phyloP scores from a whole-genome alignment of 2,113 vertebrate species.

The Poicephalus meyeri region DNA sequence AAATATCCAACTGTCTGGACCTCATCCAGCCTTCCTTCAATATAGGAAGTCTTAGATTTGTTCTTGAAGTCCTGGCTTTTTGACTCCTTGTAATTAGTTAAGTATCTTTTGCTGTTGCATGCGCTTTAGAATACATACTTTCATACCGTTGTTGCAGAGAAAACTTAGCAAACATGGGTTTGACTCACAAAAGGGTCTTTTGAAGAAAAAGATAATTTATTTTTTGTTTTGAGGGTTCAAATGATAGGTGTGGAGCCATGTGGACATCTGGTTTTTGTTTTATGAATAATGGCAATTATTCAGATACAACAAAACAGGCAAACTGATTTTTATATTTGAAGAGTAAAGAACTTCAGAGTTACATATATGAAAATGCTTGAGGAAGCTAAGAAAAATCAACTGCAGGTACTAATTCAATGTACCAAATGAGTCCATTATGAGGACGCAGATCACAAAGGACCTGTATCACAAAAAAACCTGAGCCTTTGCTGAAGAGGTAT shows the following conservation, averaged over 20 bases:
- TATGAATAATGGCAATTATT: background rate
- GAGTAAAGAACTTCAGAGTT: background rate
- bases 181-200: background rate
- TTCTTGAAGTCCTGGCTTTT: background rate
- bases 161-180: background rate
- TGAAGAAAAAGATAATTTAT: background rate
- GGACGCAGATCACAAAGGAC: background rate
- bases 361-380: background rate
- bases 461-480: accelerated
- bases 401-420: background rate
- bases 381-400: background rate
- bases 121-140: background rate
- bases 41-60: background rate
- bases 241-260: background rate
- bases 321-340: background rate
- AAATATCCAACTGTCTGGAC: background rate
- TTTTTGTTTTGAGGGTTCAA: background rate
- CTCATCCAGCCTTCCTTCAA: background rate
- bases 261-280: background rate
- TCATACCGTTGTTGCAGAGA: background rate
- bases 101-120: background rate
- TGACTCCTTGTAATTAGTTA: background rate
- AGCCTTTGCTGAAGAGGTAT: background rate
- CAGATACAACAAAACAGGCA: background rate
- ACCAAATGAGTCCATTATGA: background rate